Base-by-base conservation (phyloP, 2,797 vertebrate genomes). In the Oceanodroma leucorhoa region DNA sequence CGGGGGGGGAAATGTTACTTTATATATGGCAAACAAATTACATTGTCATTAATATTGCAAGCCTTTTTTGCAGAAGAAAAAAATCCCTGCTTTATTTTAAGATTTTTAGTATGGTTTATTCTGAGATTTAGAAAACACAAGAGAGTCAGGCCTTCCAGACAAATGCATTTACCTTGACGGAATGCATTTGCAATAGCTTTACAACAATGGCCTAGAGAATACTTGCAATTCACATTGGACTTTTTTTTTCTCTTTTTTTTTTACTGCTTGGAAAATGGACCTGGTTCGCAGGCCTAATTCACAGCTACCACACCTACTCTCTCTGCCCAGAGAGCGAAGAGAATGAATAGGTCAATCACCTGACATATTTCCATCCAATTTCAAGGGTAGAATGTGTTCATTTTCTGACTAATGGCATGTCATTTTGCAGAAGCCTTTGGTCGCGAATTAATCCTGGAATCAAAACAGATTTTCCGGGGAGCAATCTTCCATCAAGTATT, bases 401-500 rank as follows among this genome's bases (percentile, higher is more conserved):
- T 99, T 99, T 99, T 99, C 98, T 98, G 98, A 98, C 99, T 99
- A 99, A 99, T 99, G 99, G 99, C 99, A 99, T 99, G 99, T 99
- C 99, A 99, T 99, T 99, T 99, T 98, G 98, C 98, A 98, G 98
- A 98, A 99, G 99, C 98, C 98, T 99, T 99, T 99, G 99, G 99
- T 99, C 96, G 98, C 97, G 98, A 99, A 99, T 99, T 99, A 99
- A 99, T 99, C 99, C 99, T 99, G 98, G 99, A 99, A 99, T 99
- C 99, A 99, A 99, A 99, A 99, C 99, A 99, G 99, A 99, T 99
- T 99, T 99, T 99, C 99, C 98, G 96, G 99, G 98, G 99, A 99
- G 99, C 99, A 99, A 99, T 99, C 99, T 99, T 99, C 99, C 99
- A 99, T 99, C 99, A 99, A 99, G 99, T 99, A 99, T 99, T 99